Base-by-base conservation (phyloP, 2,113 vertebrate species). In the Megalops atlanticus region DNA sequence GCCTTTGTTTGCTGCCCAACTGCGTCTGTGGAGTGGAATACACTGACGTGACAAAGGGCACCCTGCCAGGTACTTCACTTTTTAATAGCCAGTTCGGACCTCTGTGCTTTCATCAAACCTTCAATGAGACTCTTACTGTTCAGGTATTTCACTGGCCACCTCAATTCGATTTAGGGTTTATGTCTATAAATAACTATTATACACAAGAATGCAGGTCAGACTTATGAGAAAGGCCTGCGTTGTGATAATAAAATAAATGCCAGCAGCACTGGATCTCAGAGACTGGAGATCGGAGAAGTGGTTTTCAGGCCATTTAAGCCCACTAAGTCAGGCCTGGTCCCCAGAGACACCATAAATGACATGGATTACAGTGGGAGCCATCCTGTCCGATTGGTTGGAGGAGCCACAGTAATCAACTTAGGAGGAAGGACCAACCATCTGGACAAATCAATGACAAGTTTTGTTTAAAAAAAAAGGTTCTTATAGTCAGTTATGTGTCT, bases 1-100 rank as follows among this genome's bases (percentile, higher is more conserved):
- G 38, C 27, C 72, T 85, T 84, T 39, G 87, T 87, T 85, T 27
- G 18, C 74, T 80, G 64, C 18, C 82, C 47, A 35, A 10, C 52
- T 52, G 71, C 72, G 80, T 70, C 77, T 75, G 74, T 77, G 74
- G 80, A 85, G 41, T 81, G 77, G 82, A 83, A 80, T 80, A 16
- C 31, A 16, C 39, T 18, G 38, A 64, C 18, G 27, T 41, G 33
- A 39, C 71, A 64, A 7, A 75, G 79, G 72, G 86, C 82, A 81
- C 45, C 21, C 21, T 76, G 85, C 81, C 78, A 85, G 85, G 18
- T 74, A 35, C 49, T 54, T 36, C 4, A 8, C 45, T 31, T 4
- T 81, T 33, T 39, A 74, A 6, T 35, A 54, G 36, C 18, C 41
- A 10, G 18, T 54, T 54, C 18, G 18, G 18, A 54, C 49, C 49